Evolutionary conservation across 2,888 invertebrate genomes (phyloP).

Genomic region (Epinotia bilunana): DNA sequence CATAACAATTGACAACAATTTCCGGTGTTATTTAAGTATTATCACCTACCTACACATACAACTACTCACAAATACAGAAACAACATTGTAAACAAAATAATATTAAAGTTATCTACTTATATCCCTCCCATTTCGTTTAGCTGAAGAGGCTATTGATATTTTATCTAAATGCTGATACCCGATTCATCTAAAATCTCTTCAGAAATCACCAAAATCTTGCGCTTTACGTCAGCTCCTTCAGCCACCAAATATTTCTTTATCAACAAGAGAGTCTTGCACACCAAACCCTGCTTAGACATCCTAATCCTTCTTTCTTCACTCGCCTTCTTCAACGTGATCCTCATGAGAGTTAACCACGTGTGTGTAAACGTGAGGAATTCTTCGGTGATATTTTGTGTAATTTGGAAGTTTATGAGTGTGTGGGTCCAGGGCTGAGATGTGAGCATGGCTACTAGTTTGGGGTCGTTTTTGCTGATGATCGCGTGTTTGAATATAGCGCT

Average conservation of each 20-base stretch:
- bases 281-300: slow-evolving; percentile 65
- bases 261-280: slow-evolving; percentile 65
- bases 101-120: too few relatives aligned
- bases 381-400: slow-evolving; percentile 65
- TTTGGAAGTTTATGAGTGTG: slow-evolving; percentile 72
- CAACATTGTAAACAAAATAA: too few relatives aligned
- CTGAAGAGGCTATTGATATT: too few relatives aligned
- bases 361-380: slow-evolving; percentile 71
- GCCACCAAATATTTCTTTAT: slow-evolving; percentile 64
- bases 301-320: slow-evolving; percentile 58
- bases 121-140: too few relatives aligned
- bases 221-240: slow-evolving; percentile 58
- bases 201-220: slow-evolving; percentile 59
- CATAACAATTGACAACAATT: too few relatives aligned
- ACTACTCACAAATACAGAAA: too few relatives aligned
- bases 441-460: slow-evolving; percentile 65
- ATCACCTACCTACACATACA: too few relatives aligned
- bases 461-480: slow-evolving; percentile 67
- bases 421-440: slow-evolving; percentile 78
- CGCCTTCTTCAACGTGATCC: slow-evolving; percentile 65
- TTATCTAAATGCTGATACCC: slow-evolving; percentile 44
- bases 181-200: slow-evolving; percentile 64
- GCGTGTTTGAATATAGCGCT: slow-evolving; percentile 75
- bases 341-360: slow-evolving; percentile 71
- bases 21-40: too few relatives aligned